These are phyloP conservation scores for Mustela erminea DNA, from an alignment of 2,797 vertebrate genomes.

Conservation along the genomic window DNA sequence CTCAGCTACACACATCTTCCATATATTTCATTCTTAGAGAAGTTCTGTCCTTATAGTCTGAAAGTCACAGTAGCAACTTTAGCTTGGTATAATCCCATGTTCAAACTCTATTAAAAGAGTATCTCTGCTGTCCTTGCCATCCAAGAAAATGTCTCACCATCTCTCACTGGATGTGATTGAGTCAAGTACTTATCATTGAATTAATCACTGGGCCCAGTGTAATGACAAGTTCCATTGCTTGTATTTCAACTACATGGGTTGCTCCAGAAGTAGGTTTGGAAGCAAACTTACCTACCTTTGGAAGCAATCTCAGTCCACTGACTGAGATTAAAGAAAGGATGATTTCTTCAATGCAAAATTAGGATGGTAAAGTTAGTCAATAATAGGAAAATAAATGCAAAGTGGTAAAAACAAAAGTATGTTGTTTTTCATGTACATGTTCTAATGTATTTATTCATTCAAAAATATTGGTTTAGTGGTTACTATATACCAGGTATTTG, in stretches of 20 bases:
- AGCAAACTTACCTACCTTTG: neutral
- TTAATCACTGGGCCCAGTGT: neutral
- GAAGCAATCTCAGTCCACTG: neutral
- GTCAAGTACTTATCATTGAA: neutral
- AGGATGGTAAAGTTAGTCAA: neutral
- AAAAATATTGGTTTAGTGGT: neutral
- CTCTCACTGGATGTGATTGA: neutral
- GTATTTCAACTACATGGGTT: neutral
- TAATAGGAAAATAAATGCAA: neutral
- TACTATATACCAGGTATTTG: neutral
- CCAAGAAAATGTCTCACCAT: neutral
- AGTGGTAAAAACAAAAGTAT: neutral
- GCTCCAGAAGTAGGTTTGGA: neutral
- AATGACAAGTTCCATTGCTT: neutral
- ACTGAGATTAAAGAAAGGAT: neutral
- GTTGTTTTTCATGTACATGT: neutral
- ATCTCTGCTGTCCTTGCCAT: neutral
- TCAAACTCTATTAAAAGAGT: neutral
- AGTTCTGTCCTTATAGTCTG: neutral
- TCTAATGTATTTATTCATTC: neutral
- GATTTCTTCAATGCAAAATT: neutral
- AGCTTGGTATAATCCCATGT: neutral
- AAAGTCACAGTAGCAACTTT: neutral
- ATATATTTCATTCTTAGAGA: neutral
- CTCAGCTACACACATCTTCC: neutral